Evolutionary conservation across 2,888 invertebrate genomes (phyloP), one percentile per base, ranked within the genome.

Genomic region (Chouioia cunea): DNA sequence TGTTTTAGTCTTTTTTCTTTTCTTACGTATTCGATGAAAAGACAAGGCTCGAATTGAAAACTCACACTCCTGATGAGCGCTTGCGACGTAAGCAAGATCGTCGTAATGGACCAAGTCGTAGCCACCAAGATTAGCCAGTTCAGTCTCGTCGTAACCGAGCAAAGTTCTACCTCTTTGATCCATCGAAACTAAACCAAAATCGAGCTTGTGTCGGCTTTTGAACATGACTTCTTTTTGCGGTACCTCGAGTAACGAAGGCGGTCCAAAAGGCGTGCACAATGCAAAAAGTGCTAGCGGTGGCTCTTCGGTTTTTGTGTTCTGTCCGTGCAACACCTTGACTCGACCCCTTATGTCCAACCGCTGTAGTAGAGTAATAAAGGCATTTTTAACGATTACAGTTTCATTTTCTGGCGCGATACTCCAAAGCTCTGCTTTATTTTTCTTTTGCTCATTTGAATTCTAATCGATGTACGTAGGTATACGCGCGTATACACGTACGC

Each of bases 201-300:
- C 99, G 80, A 99, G 90, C 85, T 98, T 97, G 89, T 99, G 99
- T 88, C 99, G 99, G 86, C 97, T 97, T 87, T 99, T 99, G 89
- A 99, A 97, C 93, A 99, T 98, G 79, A 98, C 95, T 87, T 99
- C 99, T 85, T 99, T 97, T 83, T 98, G 97, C 4, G 98, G 97
- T 77, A 97, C 95, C 86, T 99, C 99, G 69, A 98, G 89, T 63
- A 98, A 88, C 69, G 97, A 97, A 22, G 99, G 97, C 15, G 99
- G 99, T 0, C 99, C 99, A 82, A 99, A 99, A 0, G 99, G 99
- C 2, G 98, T 99, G 87, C 99, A 99, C 68, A 99, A 93, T 74
- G 99, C 99, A 83, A 99, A 98, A 64, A 99, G 88, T 1, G 97
- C 99, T 83, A 99, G 83, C 0, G 97, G 97, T 2, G 97, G 96